phyloP scores from a whole-genome alignment of 1,140 invertebrate species.

The Acromyrmex charruanus region DNA sequence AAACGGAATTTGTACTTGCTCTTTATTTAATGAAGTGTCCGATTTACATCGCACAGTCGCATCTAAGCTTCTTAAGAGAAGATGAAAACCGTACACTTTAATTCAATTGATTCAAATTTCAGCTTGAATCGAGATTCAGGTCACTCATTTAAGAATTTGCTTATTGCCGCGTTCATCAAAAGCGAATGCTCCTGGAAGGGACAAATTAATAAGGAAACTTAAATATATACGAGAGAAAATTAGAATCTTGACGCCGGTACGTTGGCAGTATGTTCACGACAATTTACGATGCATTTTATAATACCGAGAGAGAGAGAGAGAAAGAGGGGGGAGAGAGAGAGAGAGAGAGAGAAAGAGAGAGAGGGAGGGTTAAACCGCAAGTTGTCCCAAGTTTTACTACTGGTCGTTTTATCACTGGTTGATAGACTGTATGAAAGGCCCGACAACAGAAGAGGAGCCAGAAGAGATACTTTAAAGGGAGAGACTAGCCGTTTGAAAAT shows the following conservation, averaged over 20 bases:
- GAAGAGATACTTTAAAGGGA: background rate
- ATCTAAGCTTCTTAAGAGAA: background rate
- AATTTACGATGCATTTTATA: slow-evolving; percentile 56
- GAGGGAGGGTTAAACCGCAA: slow-evolving; percentile 31
- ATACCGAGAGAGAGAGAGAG: background rate
- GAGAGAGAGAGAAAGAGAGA: background rate
- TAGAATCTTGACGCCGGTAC: slow-evolving; percentile 17
- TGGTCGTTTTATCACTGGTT: slow-evolving; percentile 24
- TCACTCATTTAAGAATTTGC: background rate
- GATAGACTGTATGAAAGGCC: slow-evolving; percentile 15
- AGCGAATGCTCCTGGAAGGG: background rate
- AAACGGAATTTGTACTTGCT: slow-evolving; percentile 12
- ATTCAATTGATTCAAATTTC: slow-evolving; percentile 27
- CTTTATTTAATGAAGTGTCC: slow-evolving; percentile 26
- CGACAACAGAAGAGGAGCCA: background rate
- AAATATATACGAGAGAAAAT: slow-evolving; percentile 33
- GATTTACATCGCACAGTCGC: background rate
- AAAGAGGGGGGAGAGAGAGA: background rate
- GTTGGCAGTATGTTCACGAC: slow-evolving; percentile 33
- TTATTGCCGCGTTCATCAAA: background rate
- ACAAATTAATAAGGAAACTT: slow-evolving; percentile 34
- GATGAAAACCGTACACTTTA: background rate
- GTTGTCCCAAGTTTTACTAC: slow-evolving; percentile 33
- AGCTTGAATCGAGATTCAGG: background rate
- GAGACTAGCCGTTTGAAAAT: background rate